phyloP scores from a whole-genome alignment of 2,888 invertebrate genomes.

The Pristionchus maxplancki region DNA sequence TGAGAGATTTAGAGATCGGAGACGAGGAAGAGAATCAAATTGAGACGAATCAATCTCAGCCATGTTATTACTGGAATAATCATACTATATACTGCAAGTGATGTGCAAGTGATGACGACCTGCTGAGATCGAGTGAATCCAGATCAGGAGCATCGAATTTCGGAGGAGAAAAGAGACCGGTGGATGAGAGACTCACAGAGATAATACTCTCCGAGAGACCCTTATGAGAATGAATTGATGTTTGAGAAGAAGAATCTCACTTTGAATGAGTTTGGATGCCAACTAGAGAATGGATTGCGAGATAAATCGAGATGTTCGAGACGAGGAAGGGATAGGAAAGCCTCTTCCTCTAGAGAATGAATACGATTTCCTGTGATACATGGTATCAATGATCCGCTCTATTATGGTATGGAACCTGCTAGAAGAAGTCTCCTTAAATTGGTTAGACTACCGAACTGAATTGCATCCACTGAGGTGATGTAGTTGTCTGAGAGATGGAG shows the following conservation, averaged over 20 bases:
- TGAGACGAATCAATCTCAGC: constrained; percentile 72
- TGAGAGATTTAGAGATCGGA: constrained; percentile 65
- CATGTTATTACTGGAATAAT: constrained; percentile 69
- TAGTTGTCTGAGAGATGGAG: constrained; percentile 89
- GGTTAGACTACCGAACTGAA: constrained; percentile 29
- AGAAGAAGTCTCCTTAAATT: constrained; percentile 16
- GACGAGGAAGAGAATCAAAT: constrained; percentile 61
- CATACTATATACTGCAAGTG: no score
- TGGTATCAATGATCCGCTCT: not conserved
- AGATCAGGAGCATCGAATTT: constrained; percentile 67
- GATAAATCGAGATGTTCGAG: constrained; percentile 71
- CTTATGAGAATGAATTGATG: constrained; percentile 54
- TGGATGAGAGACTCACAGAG: constrained; percentile 71
- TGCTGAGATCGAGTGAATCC: constrained; percentile 71
- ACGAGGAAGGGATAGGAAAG: constrained; percentile 67
- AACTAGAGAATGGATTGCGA: constrained; percentile 76
- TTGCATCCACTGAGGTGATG: constrained; percentile 56
- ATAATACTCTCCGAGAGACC: constrained; percentile 69
- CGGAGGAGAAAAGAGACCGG: constrained; percentile 75
- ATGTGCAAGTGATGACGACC: no score
- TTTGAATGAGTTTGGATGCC: constrained; percentile 74
- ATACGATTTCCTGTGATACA: constrained; percentile 67
- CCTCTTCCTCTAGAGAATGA: constrained; percentile 73
- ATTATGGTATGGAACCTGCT: not conserved
- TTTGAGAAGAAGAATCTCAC: constrained; percentile 52